Base-by-base conservation (phyloP, 1,140 invertebrate species). In the Gonatopus flavifemur region DNA sequence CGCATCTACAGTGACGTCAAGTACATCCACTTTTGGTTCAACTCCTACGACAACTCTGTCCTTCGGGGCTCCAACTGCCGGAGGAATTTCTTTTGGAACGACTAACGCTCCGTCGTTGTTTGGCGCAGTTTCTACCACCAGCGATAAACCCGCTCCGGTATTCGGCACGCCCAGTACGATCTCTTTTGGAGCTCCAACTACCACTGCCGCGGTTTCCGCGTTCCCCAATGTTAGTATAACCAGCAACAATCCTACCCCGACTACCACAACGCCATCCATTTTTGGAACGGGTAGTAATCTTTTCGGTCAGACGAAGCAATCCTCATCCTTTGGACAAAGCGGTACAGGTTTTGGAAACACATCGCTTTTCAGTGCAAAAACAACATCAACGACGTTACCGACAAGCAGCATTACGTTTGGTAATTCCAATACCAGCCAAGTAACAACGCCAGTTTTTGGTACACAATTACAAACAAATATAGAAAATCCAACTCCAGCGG, bases 201-300 rank as follows among this genome's bases (percentile, higher is more conserved):
- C 20, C 9, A 12, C 32, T 24, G 32, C 19, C 19, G 48, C 43
- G 31, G 48, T 21, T 15, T 37, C 37, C 15, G n/a, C 38, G 30
- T 15, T 30, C 35, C 5, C 48, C 49, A 5, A 42, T 39, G 1
- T 30, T 55, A n/a, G 3, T n/a, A 48, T 62, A 21, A 65, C 65
- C 4, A 43, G 48, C 1, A 56, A 37, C 10, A 16, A 33, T 0
- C 10, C 33, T 1, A 39, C 10, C 9, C n/a, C n/a, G n/a, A n/a
- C n/a, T n/a, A 18, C 54, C 1, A 32, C 49, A 0, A 18, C 10
- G 0, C 3, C 48, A 1, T 47, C 49, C 0, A 53, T 65, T 0
- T 66, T 67, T 7, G 57, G 64, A 9, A 10, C 49, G 3, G 9
- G 35, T 5, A 40, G 24, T 5, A 49, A 35, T 7, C 32, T 31